Conservation (phyloP, 92 coral and sea anemone species). For the Meandrina meandrites region DNA sequence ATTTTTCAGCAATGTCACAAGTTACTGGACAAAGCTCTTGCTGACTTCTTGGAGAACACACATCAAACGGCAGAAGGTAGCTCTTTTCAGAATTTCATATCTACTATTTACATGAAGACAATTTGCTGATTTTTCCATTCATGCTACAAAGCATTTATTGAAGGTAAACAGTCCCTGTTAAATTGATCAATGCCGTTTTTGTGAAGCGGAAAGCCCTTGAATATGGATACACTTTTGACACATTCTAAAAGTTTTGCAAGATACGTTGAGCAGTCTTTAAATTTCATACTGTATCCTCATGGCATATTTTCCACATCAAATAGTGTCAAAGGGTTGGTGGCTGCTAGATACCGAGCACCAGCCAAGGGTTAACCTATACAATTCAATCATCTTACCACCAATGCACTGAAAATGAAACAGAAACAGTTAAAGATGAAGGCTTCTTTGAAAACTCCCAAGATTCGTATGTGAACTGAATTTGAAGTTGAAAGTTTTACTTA, state of each 20-base stretch:
- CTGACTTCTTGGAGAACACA: constrained; percentile 44
- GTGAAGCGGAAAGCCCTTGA: too few relatives aligned
- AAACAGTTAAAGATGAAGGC: too few relatives aligned
- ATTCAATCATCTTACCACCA: background rate
- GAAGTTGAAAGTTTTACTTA: too few relatives aligned
- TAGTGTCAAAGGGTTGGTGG: too few relatives aligned
- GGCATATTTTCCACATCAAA: too few relatives aligned
- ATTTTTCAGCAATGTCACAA: constrained; percentile 57
- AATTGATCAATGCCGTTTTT: background rate
- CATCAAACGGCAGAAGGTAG: constrained; percentile 65
- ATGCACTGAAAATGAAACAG: too few relatives aligned
- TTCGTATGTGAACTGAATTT: too few relatives aligned
- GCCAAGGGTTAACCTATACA: background rate
- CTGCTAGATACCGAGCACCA: too few relatives aligned
- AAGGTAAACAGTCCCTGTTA: too few relatives aligned
- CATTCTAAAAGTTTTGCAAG: too few relatives aligned
- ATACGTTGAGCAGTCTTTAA: background rate
- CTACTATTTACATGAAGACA: background rate
- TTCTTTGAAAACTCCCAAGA: too few relatives aligned
- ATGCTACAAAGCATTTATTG: background rate
- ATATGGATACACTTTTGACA: too few relatives aligned
- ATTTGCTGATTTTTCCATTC: background rate
- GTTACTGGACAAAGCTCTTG: constrained; percentile 57
- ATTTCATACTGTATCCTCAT: background rate
- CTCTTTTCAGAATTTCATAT: background rate